These are phyloP conservation scores for Acrocephalus kingi DNA, from an alignment of 2,113 vertebrate species.

Conservation along the genomic window DNA sequence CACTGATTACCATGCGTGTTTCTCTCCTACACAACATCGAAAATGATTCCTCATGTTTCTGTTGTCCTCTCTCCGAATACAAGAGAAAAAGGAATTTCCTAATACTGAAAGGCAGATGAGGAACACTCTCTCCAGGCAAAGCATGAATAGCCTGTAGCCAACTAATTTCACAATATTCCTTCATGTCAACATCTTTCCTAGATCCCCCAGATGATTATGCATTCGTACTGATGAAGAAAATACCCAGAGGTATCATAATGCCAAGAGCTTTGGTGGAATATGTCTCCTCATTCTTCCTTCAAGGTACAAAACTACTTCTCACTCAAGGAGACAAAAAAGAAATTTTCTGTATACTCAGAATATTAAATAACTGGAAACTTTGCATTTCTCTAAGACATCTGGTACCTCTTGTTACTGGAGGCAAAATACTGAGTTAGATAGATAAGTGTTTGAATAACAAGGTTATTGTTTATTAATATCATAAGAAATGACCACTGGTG, in stretches of 20 bases:
- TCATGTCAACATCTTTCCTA: neutral
- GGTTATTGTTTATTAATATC: neutral
- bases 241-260: neutral
- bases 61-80: neutral
- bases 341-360: neutral
- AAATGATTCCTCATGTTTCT: neutral
- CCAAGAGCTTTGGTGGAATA: neutral
- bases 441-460: neutral
- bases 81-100: neutral
- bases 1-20: neutral
- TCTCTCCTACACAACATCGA: neutral
- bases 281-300: neutral
- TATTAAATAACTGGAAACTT: neutral
- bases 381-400: neutral
- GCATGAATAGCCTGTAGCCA: neutral
- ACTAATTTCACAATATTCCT: neutral
- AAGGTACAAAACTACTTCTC: neutral
- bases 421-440: neutral
- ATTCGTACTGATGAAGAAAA: neutral
- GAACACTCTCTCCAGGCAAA: neutral
- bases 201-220: neutral
- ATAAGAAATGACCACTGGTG: neutral
- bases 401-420: neutral
- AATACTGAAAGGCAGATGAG: constrained; percentile 34
- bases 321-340: neutral